Conservation (phyloP, 2,797 vertebrate species). For the Lemur catta region DNA sequence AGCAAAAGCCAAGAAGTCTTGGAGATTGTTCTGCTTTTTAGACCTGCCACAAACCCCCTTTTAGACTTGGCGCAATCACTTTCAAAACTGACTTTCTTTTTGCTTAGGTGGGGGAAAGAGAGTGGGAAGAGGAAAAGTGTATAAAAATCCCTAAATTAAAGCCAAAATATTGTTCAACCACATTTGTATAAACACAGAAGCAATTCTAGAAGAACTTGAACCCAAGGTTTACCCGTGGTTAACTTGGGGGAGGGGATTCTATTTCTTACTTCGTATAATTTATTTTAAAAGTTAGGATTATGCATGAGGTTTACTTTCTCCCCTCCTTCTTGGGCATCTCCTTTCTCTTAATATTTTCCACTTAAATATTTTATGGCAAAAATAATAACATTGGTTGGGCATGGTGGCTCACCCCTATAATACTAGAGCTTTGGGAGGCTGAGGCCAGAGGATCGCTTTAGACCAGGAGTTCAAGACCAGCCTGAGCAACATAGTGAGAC, state of each 20-base stretch:
- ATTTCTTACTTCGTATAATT: background rate
- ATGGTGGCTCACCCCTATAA: background rate
- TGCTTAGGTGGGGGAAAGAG: background rate
- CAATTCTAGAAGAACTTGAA: background rate
- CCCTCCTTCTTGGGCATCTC: background rate
- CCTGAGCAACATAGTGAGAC: background rate
- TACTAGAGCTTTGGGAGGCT: background rate
- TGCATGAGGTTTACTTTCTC: background rate
- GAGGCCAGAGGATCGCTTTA: background rate
- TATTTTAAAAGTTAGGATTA: background rate
- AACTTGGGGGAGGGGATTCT: background rate
- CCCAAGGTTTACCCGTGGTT: background rate
- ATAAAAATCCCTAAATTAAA: background rate
- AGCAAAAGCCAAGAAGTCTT: background rate
- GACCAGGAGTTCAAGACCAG: background rate
- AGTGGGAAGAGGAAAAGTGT: background rate
- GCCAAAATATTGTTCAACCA: background rate
- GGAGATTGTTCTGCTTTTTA: background rate
- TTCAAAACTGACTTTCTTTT: background rate
- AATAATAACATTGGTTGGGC: background rate
- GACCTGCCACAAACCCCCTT: background rate
- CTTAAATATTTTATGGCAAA: slow-evolving; percentile 12
- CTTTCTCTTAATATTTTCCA: background rate
- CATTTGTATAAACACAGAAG: background rate
- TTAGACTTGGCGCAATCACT: too few species aligned